These are phyloP conservation scores for Solen grandis DNA, from an alignment of 1,140 invertebrate genomes.

Conservation along the genomic window DNA sequence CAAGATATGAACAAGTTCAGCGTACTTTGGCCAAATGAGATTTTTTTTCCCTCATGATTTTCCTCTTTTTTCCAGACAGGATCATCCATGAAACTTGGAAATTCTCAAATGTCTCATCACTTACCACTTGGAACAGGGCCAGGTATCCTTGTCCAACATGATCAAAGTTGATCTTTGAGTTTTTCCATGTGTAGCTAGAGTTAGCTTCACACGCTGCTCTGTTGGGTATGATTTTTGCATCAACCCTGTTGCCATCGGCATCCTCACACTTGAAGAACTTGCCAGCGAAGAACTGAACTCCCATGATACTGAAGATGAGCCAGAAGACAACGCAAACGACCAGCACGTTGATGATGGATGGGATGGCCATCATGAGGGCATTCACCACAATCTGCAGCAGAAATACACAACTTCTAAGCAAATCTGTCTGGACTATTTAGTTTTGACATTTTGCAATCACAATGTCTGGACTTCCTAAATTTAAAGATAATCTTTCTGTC, in stretches of 20 bases:
- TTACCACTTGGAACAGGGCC: constrained; percentile 96
- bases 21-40: too few relatives aligned
- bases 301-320: constrained; percentile 96
- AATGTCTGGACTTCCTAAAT: too few relatives aligned
- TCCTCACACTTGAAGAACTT: constrained; percentile 97
- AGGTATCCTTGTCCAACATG: constrained; percentile 98
- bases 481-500: too few relatives aligned
- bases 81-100: too few relatives aligned
- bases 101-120: too few relatives aligned
- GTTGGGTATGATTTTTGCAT: constrained; percentile 62
- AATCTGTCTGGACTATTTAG: too few relatives aligned
- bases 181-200: constrained; percentile 91
- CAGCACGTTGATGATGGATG: constrained; percentile 96
- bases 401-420: too few relatives aligned
- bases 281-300: constrained; percentile 93
- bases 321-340: constrained; percentile 95
- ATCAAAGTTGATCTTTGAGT: constrained; percentile 98
- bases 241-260: constrained; percentile 79
- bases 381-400: constrained; percentile 93
- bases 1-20: too few relatives aligned
- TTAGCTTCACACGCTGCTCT: constrained; percentile 78
- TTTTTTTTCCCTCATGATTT: too few relatives aligned
- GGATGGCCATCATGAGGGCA: constrained; percentile 96
- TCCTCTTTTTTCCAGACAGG: too few relatives aligned
- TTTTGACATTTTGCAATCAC: too few relatives aligned